Evolutionary conservation across 53 echinoderm and acorn worm species (phyloP), one percentile per base, ranked within the genome.

Genomic region (Astropecten irregularis): DNA sequence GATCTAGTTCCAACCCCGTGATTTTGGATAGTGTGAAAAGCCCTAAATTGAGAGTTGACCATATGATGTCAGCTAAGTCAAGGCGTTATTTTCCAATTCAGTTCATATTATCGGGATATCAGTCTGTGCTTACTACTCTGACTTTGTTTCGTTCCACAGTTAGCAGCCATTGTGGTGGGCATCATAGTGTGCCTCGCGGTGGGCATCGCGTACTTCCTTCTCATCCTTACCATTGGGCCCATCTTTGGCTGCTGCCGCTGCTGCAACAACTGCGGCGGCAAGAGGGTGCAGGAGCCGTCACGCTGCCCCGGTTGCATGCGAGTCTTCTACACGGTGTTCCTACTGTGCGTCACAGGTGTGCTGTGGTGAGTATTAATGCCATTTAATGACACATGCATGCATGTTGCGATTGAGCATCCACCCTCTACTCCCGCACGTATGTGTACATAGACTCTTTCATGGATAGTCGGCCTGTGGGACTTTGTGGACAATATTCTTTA

Each of bases 191-290:
- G 93, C 30, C 46, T 96, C 33, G 60, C 87, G 9, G 72, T 96
- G 42, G 97, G 97, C 3, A 25, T 94, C 11, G 62, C 92, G 11
- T 85, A 81, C 82, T 65, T 91, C 76, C 28, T 96, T 34, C 57
- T 96, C 16, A 50, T 96, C 0, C 93, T 91, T 14, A 3, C 82
- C 35, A 44, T 89, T 25, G 93, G 86, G 8, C 31, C 88, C 58
- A 54, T 82, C 68, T 96, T 96, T 62, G 85, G 93, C 42, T 91
- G 90, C 62, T 96, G 97, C 48, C 89, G 97, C n/a, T 96, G 93
- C 68, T 96, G 97, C 56, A 77, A 87, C 65, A 84, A 86, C 28
- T 96, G 96, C 55, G 96, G 96, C n/a, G 96, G 96, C 0, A 93
- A 96, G 85, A 86, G 96, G 59, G 82, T 88, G 18, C 96, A 96